phyloP scores from a whole-genome alignment of 2,113 vertebrate genomes.

The Copsychus sechellarum region DNA sequence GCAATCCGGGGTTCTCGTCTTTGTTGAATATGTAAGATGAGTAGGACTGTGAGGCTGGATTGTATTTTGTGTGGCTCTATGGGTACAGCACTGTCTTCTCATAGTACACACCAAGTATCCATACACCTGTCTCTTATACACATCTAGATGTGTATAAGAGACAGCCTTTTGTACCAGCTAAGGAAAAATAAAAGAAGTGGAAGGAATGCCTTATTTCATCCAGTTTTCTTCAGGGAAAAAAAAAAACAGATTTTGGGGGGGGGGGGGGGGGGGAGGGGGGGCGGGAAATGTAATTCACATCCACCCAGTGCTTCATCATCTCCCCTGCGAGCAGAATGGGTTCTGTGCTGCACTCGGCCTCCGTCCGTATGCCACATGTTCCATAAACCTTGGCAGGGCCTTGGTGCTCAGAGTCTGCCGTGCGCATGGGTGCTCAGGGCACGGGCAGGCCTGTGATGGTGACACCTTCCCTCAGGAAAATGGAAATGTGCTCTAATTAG shows the following conservation, averaged over 20 bases:
- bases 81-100: neutral
- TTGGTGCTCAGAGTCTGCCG: neutral
- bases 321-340: neutral
- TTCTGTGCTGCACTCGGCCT: neutral
- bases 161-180: neutral
- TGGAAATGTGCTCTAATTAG: neutral
- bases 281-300: neutral
- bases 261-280: rapidly evolving
- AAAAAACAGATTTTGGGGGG: rapidly evolving
- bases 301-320: neutral
- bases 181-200: neutral
- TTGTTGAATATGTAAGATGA: neutral
- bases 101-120: neutral
- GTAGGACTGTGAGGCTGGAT: neutral
- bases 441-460: neutral
- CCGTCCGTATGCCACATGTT: neutral
- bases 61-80: neutral
- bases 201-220: neutral
- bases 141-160: too few relatives aligned
- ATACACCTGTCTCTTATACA: too few relatives aligned
- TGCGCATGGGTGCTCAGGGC: neutral
- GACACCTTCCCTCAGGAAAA: slow-evolving; percentile 1
- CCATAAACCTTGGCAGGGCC: neutral
- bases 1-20: rapidly evolving
- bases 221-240: neutral